Conservation (phyloP, 2,113 vertebrate species). For the Nesospiza acunhae region DNA sequence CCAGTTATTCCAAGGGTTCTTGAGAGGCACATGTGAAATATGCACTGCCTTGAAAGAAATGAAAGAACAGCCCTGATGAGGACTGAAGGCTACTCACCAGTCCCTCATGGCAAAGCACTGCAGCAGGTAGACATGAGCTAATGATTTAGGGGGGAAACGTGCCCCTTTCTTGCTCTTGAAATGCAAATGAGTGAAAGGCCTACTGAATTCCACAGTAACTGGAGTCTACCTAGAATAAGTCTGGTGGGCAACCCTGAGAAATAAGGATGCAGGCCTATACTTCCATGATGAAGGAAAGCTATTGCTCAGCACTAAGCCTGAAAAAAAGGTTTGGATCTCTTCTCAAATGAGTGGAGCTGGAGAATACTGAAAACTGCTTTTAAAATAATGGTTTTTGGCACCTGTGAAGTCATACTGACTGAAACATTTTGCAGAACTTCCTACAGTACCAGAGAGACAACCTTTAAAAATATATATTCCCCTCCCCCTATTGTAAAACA, state of each 20-base stretch:
- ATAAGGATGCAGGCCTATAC: not conserved
- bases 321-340: not conserved
- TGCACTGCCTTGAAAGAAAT: not conserved
- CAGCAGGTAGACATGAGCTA: not conserved
- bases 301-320: not conserved
- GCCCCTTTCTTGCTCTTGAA: not conserved
- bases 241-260: not conserved
- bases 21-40: not conserved
- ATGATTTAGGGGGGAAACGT: accelerated
- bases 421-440: not conserved
- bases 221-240: not conserved
- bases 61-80: not conserved
- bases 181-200: not conserved
- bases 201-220: not conserved
- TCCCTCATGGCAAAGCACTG: not conserved
- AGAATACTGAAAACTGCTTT: not conserved
- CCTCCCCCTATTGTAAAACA: not conserved
- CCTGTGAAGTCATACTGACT: not conserved
- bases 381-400: not conserved
- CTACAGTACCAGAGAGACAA: not conserved
- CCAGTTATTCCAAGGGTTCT: not conserved
- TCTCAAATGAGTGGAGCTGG: not conserved
- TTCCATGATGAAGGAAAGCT: not conserved
- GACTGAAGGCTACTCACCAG: not conserved
- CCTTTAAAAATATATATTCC: not conserved